Percentiles rank a stretch among this genome's conserved stretches.
These are phyloP conservation scores for Parnassius glacialis DNA, from an alignment of 2,888 invertebrate species.

Conservation along the genomic window DNA sequence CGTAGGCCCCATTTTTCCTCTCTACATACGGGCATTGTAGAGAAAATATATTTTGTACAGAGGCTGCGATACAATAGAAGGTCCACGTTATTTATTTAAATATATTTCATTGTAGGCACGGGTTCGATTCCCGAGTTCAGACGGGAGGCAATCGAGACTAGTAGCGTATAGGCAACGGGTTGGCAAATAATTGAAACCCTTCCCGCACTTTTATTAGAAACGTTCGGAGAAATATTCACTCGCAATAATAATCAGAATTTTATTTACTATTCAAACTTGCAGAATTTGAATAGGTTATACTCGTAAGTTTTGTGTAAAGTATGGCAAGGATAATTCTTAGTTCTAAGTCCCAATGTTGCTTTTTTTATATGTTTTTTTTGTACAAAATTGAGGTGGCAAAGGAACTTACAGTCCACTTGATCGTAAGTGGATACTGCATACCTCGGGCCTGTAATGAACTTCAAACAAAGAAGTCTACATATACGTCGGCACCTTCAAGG, in stretches of 20 bases:
- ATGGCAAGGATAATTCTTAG: too few species aligned
- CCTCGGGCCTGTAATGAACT: too few species aligned
- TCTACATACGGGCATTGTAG: constrained; percentile 58
- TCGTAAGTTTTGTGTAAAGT: too few species aligned
- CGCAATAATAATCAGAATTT: constrained; percentile 20
- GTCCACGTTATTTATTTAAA: constrained; percentile 75
- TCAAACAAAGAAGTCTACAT: too few species aligned
- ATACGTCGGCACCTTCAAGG: too few species aligned
- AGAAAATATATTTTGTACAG: constrained; percentile 71
- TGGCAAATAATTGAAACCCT: constrained; percentile 68
- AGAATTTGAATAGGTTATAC: too few species aligned
- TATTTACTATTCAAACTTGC: background rate
- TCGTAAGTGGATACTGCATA: too few species aligned
- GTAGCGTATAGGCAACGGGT: constrained; percentile 54
- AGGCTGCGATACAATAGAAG: constrained; percentile 63
- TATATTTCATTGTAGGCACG: constrained; percentile 62
- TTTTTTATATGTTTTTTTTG: too few species aligned
- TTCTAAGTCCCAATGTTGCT: too few species aligned
- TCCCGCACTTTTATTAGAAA: constrained; percentile 37
- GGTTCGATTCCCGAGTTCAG: constrained; percentile 60
- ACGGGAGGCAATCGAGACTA: constrained; percentile 61
- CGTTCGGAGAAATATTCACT: constrained; percentile 18
- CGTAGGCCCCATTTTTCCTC: constrained; percentile 60
- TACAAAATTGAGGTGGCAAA: too few species aligned
- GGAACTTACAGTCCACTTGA: too few species aligned